Percentiles rank a stretch among this genome's conserved stretches.
Conservation (phyloP, 2,113 vertebrate species). For the Syrmaticus mikado region DNA sequence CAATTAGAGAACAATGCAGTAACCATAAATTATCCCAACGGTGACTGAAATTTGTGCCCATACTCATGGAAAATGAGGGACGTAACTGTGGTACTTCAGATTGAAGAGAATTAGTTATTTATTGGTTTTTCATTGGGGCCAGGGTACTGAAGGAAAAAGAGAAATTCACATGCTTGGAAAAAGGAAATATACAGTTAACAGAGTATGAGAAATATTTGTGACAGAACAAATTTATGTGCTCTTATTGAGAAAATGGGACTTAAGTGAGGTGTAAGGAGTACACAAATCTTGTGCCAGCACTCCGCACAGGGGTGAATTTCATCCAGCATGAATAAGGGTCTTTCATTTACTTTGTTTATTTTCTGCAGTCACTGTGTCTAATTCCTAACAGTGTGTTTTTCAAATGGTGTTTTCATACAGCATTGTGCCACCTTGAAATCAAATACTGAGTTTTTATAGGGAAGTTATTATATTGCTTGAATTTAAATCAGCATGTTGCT, state of each 20-base stretch:
- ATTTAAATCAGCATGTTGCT: not conserved
- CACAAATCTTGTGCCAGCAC: not conserved
- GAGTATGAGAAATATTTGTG: not conserved
- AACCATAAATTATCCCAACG: not conserved
- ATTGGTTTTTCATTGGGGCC: not conserved
- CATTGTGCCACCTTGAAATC: not conserved
- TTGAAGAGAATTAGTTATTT: not conserved
- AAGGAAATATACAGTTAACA: not conserved
- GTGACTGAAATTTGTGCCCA: not conserved
- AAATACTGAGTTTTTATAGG: not conserved
- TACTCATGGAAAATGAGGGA: not conserved
- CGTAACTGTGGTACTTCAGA: not conserved
- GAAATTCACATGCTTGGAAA: not conserved
- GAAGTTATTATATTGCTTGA: conserved; percentile 5
- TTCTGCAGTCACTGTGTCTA: conserved; percentile 2
- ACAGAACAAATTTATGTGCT: not conserved
- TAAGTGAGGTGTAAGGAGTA: conserved; percentile 16
- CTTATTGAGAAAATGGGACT: conserved; percentile 17
- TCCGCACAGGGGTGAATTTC: conserved; percentile 22
- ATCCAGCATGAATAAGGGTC: conserved; percentile 34
- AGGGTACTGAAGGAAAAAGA: not conserved
- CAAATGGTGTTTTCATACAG: not conserved
- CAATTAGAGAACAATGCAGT: not conserved
- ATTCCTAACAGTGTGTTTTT: conserved; percentile 13
- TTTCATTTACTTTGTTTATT: conserved; percentile 47